These are phyloP conservation scores for Metallyticus violacea DNA, from an alignment of 2,888 invertebrate genomes.

Conservation along the genomic window DNA sequence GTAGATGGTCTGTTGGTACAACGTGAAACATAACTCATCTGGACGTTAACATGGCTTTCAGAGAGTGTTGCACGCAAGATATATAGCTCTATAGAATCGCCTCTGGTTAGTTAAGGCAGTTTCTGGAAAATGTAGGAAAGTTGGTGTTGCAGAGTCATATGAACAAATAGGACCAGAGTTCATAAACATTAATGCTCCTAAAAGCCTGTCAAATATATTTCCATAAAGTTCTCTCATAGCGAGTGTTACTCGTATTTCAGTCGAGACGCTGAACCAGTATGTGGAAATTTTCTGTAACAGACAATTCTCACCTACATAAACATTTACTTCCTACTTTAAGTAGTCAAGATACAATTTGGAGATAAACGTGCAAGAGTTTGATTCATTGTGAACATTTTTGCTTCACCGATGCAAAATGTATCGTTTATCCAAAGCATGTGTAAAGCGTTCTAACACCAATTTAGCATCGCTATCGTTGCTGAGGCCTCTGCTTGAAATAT, in stretches of 20 bases:
- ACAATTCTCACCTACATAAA: neutral
- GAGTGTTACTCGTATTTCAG: neutral
- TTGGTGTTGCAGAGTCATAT: neutral
- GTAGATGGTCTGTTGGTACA: neutral
- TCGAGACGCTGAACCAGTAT: neutral
- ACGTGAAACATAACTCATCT: neutral
- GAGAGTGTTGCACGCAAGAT: neutral
- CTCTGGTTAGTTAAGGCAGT: neutral
- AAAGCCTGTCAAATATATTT: neutral
- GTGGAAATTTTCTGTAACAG: neutral
- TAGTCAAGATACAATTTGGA: no score
- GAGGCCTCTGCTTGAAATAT: no score
- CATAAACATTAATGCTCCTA: neutral
- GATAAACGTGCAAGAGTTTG: no score
- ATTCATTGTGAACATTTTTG: no score
- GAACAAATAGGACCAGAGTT: neutral
- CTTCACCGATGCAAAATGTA: no score
- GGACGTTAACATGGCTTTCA: neutral
- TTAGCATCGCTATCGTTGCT: no score
- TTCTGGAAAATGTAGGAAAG: neutral
- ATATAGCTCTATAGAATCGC: neutral
- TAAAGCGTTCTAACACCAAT: no score
- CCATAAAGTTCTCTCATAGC: neutral
- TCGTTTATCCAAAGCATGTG: no score
- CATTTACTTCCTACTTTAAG: neutral